A percentile compares a stretch with the other conserved stretches of the same genome.
These are phyloP conservation scores for Bombyx mori DNA, from an alignment of 1,140 invertebrate genomes.

Conservation along the genomic window ASM3026992v2 NC_085119.1:6706001-6706500, in stretches of 20 bases:
- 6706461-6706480: too few relatives aligned
- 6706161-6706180: constrained; percentile 35
- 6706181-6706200: constrained; percentile 76
- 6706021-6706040: too few relatives aligned
- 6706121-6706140: neutral
- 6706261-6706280: constrained; percentile 41
- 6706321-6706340: too few relatives aligned
- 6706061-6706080: neutral
- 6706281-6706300: constrained; percentile 44
- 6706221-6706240: constrained; percentile 80
- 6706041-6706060: too few relatives aligned
- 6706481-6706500: too few relatives aligned
- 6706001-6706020: too few relatives aligned
- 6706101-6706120: neutral
- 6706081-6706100: neutral
- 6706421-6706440: too few relatives aligned
- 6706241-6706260: constrained; percentile 41
- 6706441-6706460: too few relatives aligned
- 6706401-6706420: too few relatives aligned
- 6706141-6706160: neutral
- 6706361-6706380: too few relatives aligned
- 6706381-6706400: too few relatives aligned
- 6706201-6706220: constrained; percentile 76
- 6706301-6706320: constrained; percentile 42
- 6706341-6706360: too few relatives aligned